phyloP scores from a whole-genome alignment of 2,888 invertebrate genomes.

The Scaptomyza cyrtandrae region DNA sequence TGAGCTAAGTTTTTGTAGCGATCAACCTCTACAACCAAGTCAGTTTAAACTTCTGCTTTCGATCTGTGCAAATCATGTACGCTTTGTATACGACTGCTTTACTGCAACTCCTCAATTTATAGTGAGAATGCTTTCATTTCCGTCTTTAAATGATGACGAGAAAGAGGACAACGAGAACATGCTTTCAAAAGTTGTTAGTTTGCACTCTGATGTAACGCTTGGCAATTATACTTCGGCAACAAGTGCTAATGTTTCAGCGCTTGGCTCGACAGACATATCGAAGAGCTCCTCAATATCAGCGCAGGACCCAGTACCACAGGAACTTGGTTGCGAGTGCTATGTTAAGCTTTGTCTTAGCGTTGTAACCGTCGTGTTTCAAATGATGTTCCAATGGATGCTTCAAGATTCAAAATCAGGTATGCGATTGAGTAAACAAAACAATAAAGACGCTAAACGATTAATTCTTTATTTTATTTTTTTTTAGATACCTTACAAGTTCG shows the following conservation, averaged over 20 bases:
- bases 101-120: conserved; percentile 77
- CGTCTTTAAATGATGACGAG: conserved; percentile 72
- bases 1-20: conserved; percentile 76
- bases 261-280: conserved; percentile 13
- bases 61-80: conserved; percentile 79
- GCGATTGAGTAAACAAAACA: neutral
- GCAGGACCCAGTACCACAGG: neutral
- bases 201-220: conserved; percentile 3
- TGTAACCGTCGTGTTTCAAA: conserved; percentile 80
- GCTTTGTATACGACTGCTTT: conserved; percentile 78
- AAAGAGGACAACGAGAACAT: conserved; percentile 45
- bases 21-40: conserved; percentile 51
- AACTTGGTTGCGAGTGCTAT: conserved; percentile 78
- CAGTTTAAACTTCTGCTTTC: conserved; percentile 72
- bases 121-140: conserved; percentile 63
- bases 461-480: neutral
- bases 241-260: conserved; percentile 1
- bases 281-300: neutral
- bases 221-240: conserved; percentile 2
- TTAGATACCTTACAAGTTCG: conserved; percentile 72
- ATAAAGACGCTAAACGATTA: neutral
- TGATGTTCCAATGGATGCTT: conserved; percentile 79
- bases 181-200: conserved; percentile 5
- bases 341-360: conserved; percentile 80
- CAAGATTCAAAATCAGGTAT: conserved; percentile 55